A percentile compares a stretch with the other conserved stretches of the same genome.
Conservation (phyloP, 2,888 invertebrate genomes). For the Heliconius ethilla region DNA sequence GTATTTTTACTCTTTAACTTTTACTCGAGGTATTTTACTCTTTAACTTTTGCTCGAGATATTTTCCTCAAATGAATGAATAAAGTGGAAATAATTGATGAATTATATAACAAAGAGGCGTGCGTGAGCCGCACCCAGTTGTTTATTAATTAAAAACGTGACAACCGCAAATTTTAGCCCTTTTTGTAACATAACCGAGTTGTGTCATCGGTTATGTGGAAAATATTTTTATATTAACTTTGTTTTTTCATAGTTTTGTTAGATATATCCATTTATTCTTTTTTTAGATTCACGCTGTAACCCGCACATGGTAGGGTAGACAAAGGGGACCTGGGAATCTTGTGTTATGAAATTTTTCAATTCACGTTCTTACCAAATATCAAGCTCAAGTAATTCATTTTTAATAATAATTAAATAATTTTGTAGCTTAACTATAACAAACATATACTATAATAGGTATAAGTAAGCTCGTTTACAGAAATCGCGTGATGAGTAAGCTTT, state of each 20-base stretch:
- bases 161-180: conserved; percentile 70
- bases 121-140: conserved; percentile 61
- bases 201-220: conserved; percentile 50
- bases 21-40: not conserved
- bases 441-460: no score
- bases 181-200: conserved; percentile 63
- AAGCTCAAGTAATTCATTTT: not conserved
- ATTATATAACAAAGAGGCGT: conserved; percentile 62
- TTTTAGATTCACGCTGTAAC: not conserved
- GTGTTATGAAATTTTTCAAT: no score
- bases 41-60: not conserved
- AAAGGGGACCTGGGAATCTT: no score
- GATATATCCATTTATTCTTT: not conserved
- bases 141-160: conserved; percentile 80
- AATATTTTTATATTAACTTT: conserved; percentile 1
- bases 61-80: conserved; percentile 17
- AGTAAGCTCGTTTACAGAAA: conserved; percentile 7
- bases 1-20: no score
- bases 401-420: no score
- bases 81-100: conserved; percentile 63
- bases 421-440: not conserved
- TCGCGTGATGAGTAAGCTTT: conserved; percentile 9
- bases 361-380: not conserved
- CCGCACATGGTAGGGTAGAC: no score
- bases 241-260: not conserved